These are phyloP conservation scores for Panorpa germanica DNA, from an alignment of 2,888 invertebrate genomes.

Conservation along the genomic window DNA sequence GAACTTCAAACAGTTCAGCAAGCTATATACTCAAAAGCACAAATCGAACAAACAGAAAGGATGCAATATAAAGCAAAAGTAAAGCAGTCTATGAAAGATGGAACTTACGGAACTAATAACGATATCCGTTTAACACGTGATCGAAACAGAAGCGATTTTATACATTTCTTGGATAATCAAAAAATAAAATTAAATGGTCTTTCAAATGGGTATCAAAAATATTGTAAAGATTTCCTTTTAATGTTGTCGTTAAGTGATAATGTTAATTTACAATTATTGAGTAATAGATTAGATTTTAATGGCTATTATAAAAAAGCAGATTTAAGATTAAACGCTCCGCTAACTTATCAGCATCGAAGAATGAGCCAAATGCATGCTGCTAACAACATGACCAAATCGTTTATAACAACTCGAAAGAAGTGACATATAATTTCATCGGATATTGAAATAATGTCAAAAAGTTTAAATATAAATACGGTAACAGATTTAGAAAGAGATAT, in stretches of 20 bases:
- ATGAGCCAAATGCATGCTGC: slow-evolving; percentile 29
- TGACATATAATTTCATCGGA: too few relatives aligned
- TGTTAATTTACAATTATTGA: slow-evolving; percentile 73
- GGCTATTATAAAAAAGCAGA: slow-evolving; percentile 80
- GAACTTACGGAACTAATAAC: slow-evolving; percentile 19
- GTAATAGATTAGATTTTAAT: slow-evolving; percentile 87
- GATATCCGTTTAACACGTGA: slow-evolving; percentile 21
- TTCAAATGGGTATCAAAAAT: slow-evolving; percentile 35
- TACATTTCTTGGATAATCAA: too few relatives aligned
- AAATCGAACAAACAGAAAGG: slow-evolving; percentile 14
- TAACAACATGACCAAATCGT: too few relatives aligned
- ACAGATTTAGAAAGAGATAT: too few relatives aligned
- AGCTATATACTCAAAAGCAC: too few relatives aligned
- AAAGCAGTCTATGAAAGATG: too few relatives aligned
- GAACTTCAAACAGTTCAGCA: too few relatives aligned
- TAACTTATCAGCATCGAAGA: slow-evolving; percentile 42
- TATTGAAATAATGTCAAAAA: too few relatives aligned
- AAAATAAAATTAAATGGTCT: slow-evolving; percentile 20
- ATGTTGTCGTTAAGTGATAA: slow-evolving; percentile 70
- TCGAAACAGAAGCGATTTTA: too few relatives aligned
- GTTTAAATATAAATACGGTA: too few relatives aligned
- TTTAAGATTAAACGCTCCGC: slow-evolving; percentile 48
- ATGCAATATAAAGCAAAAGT: too few relatives aligned
- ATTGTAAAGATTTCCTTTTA: slow-evolving; percentile 70
- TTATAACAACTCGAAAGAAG: too few relatives aligned